Base-by-base conservation (phyloP, 2,797 vertebrate genomes). In the Ctenopoma multispine region DNA sequence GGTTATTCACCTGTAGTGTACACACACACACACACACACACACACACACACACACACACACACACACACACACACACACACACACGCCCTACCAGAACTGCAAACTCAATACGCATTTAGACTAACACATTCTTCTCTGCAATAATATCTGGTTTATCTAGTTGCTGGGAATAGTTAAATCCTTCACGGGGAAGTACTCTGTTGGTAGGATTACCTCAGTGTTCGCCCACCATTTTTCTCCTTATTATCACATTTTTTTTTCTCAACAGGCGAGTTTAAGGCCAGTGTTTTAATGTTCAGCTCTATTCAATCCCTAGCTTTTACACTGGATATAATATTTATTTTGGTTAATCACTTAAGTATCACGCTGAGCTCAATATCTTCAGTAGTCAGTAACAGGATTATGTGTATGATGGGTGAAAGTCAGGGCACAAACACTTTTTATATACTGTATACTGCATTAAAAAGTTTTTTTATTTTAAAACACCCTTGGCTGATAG, bases 311-410 rank as follows among this genome's bases (percentile, higher is more conserved):
- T 89, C 89, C 88, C 81, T 21, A 61, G 87, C 82, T 89, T 82
- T 87, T 91, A 87, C 74, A 66, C 53, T 56, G 89, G 89, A 92
- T 90, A 75, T 87, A 85, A 90, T 87, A 90, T 92, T 94, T 93
- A 91, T 92, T 91, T 86, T 86, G 69, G 76, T 87, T 94, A 92
- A 93, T 91, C 87, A 75, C 85, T 69, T 63, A 75, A 67, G 49
- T 83, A 84, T 90, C 70, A 63, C 13, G 17, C 83, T 79, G 84
- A 92, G 87, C 86, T 85, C 82, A 79, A 59, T 87, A 85, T 85
- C 80, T 81, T 87, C 72, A 75, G 75, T 76, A 74, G 81, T 72
- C 66, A 43, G 64, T 90, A 90, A 87, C 85, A 74, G 89, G 89
- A 90, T 94, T 90, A 87, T 77, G 70, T 76, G 85, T 73, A 69